A percentile compares a stretch with the other conserved stretches of the same genome.
Evolutionary conservation across 2,888 invertebrate species (phyloP).

Genomic region (Lycaena phlaeas): DNA sequence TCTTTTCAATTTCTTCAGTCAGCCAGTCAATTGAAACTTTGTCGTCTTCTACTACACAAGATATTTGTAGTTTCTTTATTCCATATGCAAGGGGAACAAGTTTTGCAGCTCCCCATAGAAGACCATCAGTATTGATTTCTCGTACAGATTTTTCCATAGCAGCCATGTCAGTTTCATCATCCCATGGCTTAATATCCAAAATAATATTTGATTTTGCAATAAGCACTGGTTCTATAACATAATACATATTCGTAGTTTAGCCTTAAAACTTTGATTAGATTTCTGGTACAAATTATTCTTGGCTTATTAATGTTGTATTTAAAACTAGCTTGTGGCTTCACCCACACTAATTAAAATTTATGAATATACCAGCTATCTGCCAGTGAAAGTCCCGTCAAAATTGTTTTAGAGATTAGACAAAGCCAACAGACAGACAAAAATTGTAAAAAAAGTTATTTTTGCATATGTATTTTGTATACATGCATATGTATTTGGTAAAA

Average conservation of each 20-base stretch:
- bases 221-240: conserved; percentile 79
- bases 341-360: too few species aligned
- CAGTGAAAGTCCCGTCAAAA: too few species aligned
- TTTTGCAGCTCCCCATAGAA: conserved; percentile 95
- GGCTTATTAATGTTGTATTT: too few species aligned
- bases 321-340: too few species aligned
- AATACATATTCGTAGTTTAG: conserved; percentile 10
- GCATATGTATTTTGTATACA: too few species aligned
- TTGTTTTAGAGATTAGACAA: too few species aligned
- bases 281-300: too few species aligned
- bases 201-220: conserved; percentile 97
- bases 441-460: too few species aligned
- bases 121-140: conserved; percentile 84
- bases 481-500: too few species aligned
- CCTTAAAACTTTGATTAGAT: too few species aligned
- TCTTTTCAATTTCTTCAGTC: conserved; percentile 87
- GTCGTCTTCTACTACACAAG: conserved; percentile 96
- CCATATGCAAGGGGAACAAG: conserved; percentile 93
- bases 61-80: conserved; percentile 92
- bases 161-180: conserved; percentile 94
- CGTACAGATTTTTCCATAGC: conserved; percentile 87
- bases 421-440: too few species aligned
- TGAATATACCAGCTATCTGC: too few species aligned
- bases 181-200: conserved; percentile 94
- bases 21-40: conserved; percentile 92